Evolutionary conservation across 2,888 invertebrate genomes (phyloP), one percentile per base, ranked within the genome.

Genomic region (Nephrocerus scutellatus): DNA sequence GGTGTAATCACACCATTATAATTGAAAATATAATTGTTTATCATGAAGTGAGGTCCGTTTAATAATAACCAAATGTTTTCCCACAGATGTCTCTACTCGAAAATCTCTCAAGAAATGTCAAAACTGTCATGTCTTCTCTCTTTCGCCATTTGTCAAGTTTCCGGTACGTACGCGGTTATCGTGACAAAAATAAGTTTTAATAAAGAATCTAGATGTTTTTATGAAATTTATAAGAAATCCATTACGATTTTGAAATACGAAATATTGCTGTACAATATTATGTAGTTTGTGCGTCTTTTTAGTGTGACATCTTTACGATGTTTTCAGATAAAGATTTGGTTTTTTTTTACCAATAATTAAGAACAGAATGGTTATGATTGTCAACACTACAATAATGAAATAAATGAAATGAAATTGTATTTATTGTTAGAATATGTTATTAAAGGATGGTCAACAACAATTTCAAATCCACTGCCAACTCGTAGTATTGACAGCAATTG

Each of bases 61-160:
- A 22, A 22, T 22, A 22, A 22, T 22, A 22, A 22, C 10, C 7
- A 22, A 22, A 8, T 22, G 10, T 22, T 10, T 22, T 22, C 10
- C 22, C 3, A 23, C 21, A 43, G 43, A 38, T 33, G 46, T 30
- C 46, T 30, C 28, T 3, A 7, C 4, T 3, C 1, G 3, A 6
- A 6, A 6, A 45, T 24, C 31, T 30, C 31, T 10, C 21, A 35
- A n/a, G 32, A 37, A 39, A 30, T 37, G 6, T 44, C 42, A 47
- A 34, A 39, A 39, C 44, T 54, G 49, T 53, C 52, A 48, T 51
- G 47, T 25, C 43, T 52, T 59, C 61, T 49, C 56, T 65, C 66
- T 66, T 66, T 66, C 63, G 63, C 63, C 61, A 62, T 62, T 65
- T 54, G 55, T 57, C 57, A 65, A 59, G 62, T 65, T 63, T 66